Evolutionary conservation across 2,888 invertebrate species (phyloP).

Genomic region (Calliopum simillimum): DNA sequence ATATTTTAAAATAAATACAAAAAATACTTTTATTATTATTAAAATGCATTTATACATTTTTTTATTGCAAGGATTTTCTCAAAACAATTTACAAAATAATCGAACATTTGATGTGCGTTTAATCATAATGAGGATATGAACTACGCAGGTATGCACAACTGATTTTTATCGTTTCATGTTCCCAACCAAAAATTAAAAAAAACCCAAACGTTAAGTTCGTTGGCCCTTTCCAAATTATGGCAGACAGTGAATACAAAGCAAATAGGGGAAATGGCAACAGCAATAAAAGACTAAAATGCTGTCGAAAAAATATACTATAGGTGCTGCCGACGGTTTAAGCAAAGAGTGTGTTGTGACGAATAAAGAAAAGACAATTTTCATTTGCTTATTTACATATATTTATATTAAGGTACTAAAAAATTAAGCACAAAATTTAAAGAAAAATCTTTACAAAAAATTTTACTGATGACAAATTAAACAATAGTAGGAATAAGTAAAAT

Average conservation of each 20-base stretch:
- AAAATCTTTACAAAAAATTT: too few species aligned
- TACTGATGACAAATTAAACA: too few species aligned
- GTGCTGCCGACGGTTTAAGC: too few species aligned
- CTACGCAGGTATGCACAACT: slow-evolving; percentile 8
- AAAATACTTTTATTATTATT: slow-evolving; percentile 29
- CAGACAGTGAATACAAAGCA: slow-evolving; percentile 22
- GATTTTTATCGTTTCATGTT: slow-evolving; percentile 3
- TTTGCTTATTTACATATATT: too few species aligned
- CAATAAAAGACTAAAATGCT: background rate
- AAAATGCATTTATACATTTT: slow-evolving; percentile 27
- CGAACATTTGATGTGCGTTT: background rate
- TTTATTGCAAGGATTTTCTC: background rate
- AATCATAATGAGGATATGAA: slow-evolving; percentile 11
- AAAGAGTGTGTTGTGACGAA: too few species aligned
- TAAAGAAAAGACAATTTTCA: too few species aligned
- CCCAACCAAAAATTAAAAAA: slow-evolving; percentile 34
- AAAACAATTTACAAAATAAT: background rate
- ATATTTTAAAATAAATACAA: slow-evolving; percentile 53
- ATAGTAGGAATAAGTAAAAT: too few species aligned
- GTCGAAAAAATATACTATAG: background rate
- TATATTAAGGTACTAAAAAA: too few species aligned
- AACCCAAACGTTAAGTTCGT: slow-evolving; percentile 55
- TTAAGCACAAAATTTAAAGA: too few species aligned
- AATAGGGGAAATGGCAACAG: background rate
- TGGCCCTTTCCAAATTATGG: slow-evolving; percentile 55